phyloP scores from a whole-genome alignment of 2,113 vertebrate genomes.

The Fregata magnificens region DNA sequence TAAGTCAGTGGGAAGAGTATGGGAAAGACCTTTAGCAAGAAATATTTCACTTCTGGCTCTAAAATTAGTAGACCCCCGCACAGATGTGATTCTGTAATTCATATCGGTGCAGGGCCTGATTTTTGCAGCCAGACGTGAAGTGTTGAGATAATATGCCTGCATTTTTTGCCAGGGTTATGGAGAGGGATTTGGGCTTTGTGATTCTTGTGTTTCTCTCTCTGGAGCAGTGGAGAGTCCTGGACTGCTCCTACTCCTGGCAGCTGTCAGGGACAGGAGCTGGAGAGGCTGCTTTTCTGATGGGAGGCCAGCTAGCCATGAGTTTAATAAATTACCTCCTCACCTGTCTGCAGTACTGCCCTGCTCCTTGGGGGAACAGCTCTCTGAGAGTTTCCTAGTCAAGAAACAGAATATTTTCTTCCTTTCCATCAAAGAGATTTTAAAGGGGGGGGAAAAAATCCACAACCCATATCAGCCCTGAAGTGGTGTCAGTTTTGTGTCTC shows the following conservation, averaged over 20 bases:
- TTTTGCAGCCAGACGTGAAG: neutral
- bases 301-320: neutral
- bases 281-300: neutral
- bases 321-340: neutral
- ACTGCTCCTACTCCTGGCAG: neutral
- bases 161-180: neutral
- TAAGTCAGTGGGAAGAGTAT: neutral
- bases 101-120: neutral
- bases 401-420: neutral
- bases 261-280: neutral
- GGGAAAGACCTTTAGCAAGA: neutral
- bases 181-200: neutral
- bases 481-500: neutral
- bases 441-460: rapidly evolving
- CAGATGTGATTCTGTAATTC: neutral
- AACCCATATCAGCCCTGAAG: neutral
- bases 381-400: neutral
- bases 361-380: neutral
- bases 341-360: neutral
- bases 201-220: neutral
- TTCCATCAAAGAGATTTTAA: neutral
- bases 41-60: neutral
- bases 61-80: neutral
- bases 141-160: neutral
- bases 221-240: neutral